These are phyloP conservation scores for Noctua pronuba DNA, from an alignment of 2,888 invertebrate species.

Conservation along the genomic window DNA sequence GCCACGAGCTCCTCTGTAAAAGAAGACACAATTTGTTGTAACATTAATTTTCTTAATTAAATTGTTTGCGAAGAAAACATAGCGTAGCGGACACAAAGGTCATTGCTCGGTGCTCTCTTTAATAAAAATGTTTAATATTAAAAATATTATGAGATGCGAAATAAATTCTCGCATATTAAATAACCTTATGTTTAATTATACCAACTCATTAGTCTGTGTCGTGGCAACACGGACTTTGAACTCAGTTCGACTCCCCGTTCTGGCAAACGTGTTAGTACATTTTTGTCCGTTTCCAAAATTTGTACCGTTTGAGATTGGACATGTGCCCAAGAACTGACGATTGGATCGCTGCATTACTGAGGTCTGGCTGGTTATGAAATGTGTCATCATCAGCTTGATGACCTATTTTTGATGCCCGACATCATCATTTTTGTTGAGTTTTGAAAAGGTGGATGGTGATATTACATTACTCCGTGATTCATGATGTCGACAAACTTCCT, in stretches of 20 bases:
- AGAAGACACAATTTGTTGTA: not conserved
- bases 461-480: not conserved
- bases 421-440: not conserved
- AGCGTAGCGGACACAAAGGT: conserved; percentile 30
- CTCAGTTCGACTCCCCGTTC: conserved; percentile 29
- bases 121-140: conserved; percentile 27
- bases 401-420: not conserved
- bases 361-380: conserved; percentile 20
- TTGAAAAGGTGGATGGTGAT: not conserved
- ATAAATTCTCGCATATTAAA: conserved; percentile 30
- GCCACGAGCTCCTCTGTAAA: no score
- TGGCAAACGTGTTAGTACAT: conserved; percentile 25
- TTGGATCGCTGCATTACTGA: conserved; percentile 16
- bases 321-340: conserved; percentile 51
- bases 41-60: conserved; percentile 36
- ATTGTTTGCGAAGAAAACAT: conserved; percentile 24
- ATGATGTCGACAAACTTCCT: not conserved
- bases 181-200: conserved; percentile 59
- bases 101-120: conserved; percentile 22
- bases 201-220: conserved; percentile 50
- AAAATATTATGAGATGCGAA: conserved; percentile 35
- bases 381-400: not conserved
- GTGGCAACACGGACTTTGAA: conserved; percentile 49
- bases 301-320: conserved; percentile 46
- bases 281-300: conserved; percentile 43